phyloP scores from a whole-genome alignment of 30 jellyfish, hydroid and myxozoan species.

The Hydractinia echinata region DNA sequence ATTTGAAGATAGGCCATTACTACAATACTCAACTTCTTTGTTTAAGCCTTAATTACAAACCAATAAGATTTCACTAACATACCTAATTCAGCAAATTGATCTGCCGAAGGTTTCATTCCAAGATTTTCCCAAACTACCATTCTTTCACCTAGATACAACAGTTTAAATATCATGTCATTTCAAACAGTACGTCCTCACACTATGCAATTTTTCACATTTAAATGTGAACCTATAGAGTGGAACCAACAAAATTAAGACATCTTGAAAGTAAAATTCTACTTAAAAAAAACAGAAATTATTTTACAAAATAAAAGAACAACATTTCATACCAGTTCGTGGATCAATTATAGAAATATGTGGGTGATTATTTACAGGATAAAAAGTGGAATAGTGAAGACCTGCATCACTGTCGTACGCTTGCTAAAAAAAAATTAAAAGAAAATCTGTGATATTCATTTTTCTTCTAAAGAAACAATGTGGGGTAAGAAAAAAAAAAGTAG shows the following conservation, averaged over 20 bases:
- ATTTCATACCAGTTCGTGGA: constrained; percentile 87
- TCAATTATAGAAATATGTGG: constrained; percentile 85
- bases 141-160: constrained; percentile 66
- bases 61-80: not conserved
- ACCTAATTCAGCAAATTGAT: constrained; percentile 44
- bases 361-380: constrained; percentile 58
- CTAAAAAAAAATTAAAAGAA: constrained; percentile 23
- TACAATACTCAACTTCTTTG: too few species aligned
- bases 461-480: not conserved
- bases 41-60: not conserved
- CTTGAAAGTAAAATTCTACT: too few species aligned
- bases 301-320: not conserved
- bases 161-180: not conserved
- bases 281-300: too few species aligned
- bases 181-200: not conserved
- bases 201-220: not conserved
- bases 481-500: not conserved
- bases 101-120: constrained; percentile 43
- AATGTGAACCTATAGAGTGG: not conserved
- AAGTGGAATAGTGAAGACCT: constrained; percentile 82
- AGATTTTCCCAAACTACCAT: constrained; percentile 74
- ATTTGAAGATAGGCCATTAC: too few species aligned
- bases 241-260: not conserved
- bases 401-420: constrained; percentile 89
- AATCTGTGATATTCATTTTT: not conserved